These are phyloP conservation scores for Magallana ariakensis DNA, from an alignment of 1,140 invertebrate species.

Conservation along the genomic window DNA sequence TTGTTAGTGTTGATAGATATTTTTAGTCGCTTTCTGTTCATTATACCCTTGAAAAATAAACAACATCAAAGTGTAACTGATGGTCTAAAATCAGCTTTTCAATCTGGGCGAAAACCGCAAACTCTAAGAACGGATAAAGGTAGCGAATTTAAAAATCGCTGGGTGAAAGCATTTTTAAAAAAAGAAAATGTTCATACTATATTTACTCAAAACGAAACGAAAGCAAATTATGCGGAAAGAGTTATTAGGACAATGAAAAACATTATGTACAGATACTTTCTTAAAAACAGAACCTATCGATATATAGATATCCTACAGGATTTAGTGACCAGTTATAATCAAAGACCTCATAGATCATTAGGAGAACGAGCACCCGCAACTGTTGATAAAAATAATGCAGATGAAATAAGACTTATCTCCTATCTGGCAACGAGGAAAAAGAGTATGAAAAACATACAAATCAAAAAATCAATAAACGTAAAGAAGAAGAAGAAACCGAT, in stretches of 20 bases:
- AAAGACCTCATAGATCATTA: constrained; percentile 47
- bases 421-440: constrained; percentile 44
- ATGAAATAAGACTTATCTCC: constrained; percentile 39
- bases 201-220: constrained; percentile 46
- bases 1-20: too few species aligned
- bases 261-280: constrained; percentile 44
- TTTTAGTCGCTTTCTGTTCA: too few species aligned
- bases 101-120: too few species aligned
- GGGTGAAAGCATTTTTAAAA: constrained; percentile 41
- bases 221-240: constrained; percentile 51
- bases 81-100: too few species aligned
- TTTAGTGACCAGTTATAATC: constrained; percentile 48
- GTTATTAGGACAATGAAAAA: constrained; percentile 32
- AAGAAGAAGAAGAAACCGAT: too few species aligned
- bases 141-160: too few species aligned
- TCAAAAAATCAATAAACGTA: too few species aligned
- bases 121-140: too few species aligned
- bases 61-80: too few species aligned
- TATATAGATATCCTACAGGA: constrained; percentile 47
- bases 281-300: constrained; percentile 44
- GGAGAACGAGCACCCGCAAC: constrained; percentile 30
- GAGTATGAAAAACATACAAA: background rate
- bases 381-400: constrained; percentile 43
- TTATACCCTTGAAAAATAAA: too few species aligned
- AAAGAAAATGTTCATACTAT: constrained; percentile 26